Evolutionary conservation across 2,888 invertebrate species (phyloP), one percentile per base, ranked within the genome.

Genomic region (Eutolmus rufibarbis): DNA sequence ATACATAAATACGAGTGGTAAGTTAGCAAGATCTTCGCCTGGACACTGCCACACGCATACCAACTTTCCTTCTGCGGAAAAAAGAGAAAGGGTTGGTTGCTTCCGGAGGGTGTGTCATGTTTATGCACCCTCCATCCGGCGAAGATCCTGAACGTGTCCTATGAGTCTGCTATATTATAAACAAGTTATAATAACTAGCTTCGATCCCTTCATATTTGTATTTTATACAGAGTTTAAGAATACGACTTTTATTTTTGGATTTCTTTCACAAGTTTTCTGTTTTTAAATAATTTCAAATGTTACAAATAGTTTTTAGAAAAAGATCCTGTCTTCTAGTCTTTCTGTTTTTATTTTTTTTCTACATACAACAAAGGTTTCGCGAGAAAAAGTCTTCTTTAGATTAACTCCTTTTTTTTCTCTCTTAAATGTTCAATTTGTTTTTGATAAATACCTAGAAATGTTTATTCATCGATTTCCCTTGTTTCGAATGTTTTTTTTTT

Each of bases 261-360:
- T 46, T 74, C 74, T 74, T 74, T 28, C 74, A 46, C 34, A 23
- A 31, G 56, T 81, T 46, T n/a, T 31, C 28, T n/a, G 23, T 28
- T 43, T 28, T 43, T 23, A 74, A 40, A 37, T 84, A 84, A 34
- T 84, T 66, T 46, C 31, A 23, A 74, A 31, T 23, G 43, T 74
- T 85, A 85, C 74, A 85, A 85, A 85, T 85, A 85, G 51, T 66
- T 66, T 46, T 85, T 85, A 85, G 85, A 85, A 85, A 85, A 85
- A 66, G 74, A 40, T 84, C n/a, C 28, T 85, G 74, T 85, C 28
- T 34, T 85, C 74, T 74, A 85, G 74, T 85, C 74, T 85, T 74
- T 46, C 28, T 37, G 74, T 28, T 79, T 79, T 37, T 37, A 37
- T 8, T 37, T 37, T 37, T 19, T 46, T 37, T 46, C 85, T 85